phyloP scores from a whole-genome alignment of 2,797 vertebrate species.

The Sylvia borin region DNA sequence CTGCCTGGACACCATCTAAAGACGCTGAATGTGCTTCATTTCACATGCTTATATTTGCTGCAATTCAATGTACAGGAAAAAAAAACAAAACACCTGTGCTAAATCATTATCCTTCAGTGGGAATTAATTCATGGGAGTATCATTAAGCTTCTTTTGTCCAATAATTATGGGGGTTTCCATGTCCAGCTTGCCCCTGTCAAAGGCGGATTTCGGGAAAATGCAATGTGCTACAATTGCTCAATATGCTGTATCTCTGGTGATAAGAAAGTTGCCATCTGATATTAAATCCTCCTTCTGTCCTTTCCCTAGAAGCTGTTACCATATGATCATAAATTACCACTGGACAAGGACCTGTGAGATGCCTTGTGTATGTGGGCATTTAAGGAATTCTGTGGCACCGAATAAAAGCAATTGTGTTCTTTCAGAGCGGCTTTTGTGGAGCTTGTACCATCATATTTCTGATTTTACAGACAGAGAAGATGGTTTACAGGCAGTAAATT shows the following conservation, averaged over 20 bases:
- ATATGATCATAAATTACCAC: not conserved
- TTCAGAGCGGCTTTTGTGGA: not conserved
- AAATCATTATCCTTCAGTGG: not conserved
- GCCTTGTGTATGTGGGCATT: not conserved
- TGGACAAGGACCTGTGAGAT: not conserved
- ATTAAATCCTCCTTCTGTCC: not conserved
- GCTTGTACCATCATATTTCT: not conserved
- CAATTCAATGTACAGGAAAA: not conserved
- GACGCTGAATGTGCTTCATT: not conserved
- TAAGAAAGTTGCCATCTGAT: not conserved
- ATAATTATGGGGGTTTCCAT: not conserved
- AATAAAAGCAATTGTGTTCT: not conserved
- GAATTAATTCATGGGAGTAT: not conserved
- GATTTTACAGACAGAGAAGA: not conserved
- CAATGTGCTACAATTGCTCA: not conserved
- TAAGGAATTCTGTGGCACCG: not conserved
- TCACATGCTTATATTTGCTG: not conserved
- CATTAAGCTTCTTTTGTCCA: not conserved
- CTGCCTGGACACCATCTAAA: not conserved
- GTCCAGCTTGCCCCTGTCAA: not conserved
- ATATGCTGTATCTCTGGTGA: not conserved
- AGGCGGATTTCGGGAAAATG: not conserved
- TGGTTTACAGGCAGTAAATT: not conserved
- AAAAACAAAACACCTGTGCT: fast-evolving
- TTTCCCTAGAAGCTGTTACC: not conserved